Percentiles rank a stretch among this genome's conserved stretches.
Evolutionary conservation across 2,113 vertebrate species (phyloP).

Genomic region (Centropus unirufus): DNA sequence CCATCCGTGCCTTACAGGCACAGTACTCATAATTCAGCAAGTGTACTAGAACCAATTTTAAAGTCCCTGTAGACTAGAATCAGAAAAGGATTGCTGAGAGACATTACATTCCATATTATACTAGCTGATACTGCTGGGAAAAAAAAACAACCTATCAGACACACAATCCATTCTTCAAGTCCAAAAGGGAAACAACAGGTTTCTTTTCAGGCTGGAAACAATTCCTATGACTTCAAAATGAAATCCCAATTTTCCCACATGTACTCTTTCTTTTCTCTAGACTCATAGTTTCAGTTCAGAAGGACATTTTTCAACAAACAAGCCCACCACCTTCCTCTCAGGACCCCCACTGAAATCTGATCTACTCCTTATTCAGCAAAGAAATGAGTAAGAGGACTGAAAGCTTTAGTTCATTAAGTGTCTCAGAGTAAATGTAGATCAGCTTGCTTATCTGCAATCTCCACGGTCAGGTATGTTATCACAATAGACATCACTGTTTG

Average conservation of each 20-base stretch:
- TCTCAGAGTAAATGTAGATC: not conserved
- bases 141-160: not conserved
- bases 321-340: not conserved
- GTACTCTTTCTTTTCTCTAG: not conserved
- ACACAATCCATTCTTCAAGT: not conserved
- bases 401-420: not conserved
- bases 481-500: not conserved
- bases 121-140: not conserved
- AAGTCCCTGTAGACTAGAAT: not conserved
- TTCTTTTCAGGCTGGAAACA: not conserved
- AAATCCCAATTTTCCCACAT: not conserved
- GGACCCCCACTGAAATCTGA: not conserved
- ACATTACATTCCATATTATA: not conserved
- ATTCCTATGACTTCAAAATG: not conserved
- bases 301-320: not conserved
- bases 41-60: not conserved
- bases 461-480: not conserved
- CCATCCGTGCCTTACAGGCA: not conserved
- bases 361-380: not conserved
- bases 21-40: not conserved
- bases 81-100: not conserved
- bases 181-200: not conserved
- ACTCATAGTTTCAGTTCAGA: not conserved
- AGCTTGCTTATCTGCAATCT: not conserved
- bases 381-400: not conserved